phyloP scores from a whole-genome alignment of 1,140 invertebrate genomes.

The Temnothorax nylanderi region DNA sequence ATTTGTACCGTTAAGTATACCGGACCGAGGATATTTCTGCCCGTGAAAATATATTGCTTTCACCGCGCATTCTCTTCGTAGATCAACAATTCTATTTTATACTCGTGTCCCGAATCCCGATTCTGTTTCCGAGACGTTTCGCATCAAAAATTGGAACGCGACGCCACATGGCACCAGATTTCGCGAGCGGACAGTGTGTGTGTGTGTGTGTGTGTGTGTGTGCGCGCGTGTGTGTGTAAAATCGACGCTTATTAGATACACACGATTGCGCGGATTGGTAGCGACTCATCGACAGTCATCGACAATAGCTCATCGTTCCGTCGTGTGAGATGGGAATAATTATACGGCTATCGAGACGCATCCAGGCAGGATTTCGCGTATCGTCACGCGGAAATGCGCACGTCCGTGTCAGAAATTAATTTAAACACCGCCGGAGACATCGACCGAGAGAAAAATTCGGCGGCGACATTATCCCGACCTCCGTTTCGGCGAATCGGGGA shows the following conservation, averaged over 20 bases:
- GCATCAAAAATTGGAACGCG: neutral
- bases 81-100: neutral
- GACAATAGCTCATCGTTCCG: slow-evolving; percentile 21
- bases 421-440: slow-evolving; percentile 36
- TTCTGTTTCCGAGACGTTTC: neutral
- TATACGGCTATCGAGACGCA: slow-evolving; percentile 66
- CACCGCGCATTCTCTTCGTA: neutral
- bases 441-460: neutral
- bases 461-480: neutral
- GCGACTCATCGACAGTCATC: neutral
- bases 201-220: no score
- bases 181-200: neutral
- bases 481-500: neutral
- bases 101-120: neutral
- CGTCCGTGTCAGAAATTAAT: slow-evolving; percentile 65
- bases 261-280: neutral
- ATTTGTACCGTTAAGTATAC: neutral
- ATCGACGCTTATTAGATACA: slow-evolving; percentile 45
- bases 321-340: slow-evolving; percentile 64
- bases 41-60: neutral
- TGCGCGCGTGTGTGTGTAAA: neutral
- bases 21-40: neutral
- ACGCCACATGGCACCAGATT: neutral
- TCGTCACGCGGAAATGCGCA: slow-evolving; percentile 3
- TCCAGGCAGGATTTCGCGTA: slow-evolving; percentile 44